Evolutionary conservation across 2,113 vertebrate genomes (phyloP).

Genomic region (Chloropsis hardwickii): DNA sequence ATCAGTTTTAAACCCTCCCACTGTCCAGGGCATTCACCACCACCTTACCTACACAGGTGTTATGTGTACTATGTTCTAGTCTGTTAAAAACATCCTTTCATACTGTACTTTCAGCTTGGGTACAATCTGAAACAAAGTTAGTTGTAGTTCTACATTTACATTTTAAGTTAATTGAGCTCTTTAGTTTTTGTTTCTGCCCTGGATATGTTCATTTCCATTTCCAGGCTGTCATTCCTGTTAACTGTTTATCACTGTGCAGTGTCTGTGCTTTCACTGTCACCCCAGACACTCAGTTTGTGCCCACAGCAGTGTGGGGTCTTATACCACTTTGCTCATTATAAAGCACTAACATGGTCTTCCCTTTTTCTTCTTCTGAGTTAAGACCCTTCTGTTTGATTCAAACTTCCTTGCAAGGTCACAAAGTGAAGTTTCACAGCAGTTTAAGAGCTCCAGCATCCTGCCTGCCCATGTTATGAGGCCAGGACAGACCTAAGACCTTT

Average conservation of each 20-base stretch:
- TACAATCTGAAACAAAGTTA: background rate
- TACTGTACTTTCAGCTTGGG: background rate
- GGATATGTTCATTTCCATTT: background rate
- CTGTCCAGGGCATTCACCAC: too few species aligned
- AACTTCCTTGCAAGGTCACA: background rate
- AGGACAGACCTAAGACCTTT: background rate
- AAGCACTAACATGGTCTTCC: background rate
- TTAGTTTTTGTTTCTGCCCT: background rate
- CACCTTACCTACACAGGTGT: background rate
- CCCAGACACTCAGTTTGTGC: background rate
- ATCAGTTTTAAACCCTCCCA: background rate
- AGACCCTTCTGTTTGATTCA: background rate
- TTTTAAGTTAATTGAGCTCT: background rate
- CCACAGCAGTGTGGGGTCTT: background rate
- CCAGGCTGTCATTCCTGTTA: background rate
- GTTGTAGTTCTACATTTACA: background rate
- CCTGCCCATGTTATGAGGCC: background rate
- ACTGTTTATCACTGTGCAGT: background rate
- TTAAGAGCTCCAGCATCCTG: background rate
- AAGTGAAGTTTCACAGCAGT: background rate
- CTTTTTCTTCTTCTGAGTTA: background rate
- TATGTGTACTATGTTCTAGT: background rate
- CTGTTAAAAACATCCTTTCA: background rate
- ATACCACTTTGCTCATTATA: background rate
- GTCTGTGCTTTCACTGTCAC: background rate